Base-by-base conservation (phyloP, 2,888 invertebrate genomes). In the Scrobipalpa costella region DNA sequence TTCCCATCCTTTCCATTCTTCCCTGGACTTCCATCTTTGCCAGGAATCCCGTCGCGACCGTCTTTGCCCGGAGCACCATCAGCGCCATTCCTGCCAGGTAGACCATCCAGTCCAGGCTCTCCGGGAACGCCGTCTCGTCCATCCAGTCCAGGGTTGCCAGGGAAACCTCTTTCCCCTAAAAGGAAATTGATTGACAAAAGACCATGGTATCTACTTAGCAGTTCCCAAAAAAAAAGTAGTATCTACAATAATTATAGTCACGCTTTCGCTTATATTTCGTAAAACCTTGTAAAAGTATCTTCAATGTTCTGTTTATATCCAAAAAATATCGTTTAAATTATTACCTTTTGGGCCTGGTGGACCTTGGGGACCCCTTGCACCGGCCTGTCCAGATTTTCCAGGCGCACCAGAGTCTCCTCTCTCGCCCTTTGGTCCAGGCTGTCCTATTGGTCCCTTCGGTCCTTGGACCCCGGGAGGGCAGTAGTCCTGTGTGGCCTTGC, bases 91-190 rank as follows among this genome's bases (percentile, higher is more conserved):
- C 97, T 92, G 1, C 98, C 97, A 0, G 96, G 96, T 68, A 97
- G 94, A 0, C 98, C 98, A 73, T 97, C 96, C 40, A 98, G 86
- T 0, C 98, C 98, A 0, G 98, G 98, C 75, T 97, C 97, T 0
- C 98, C 98, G 0, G 98, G 97, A 0, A 98, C 94, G 2, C 98
- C 98, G 72, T 98, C 97, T 63, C 97, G 90, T 0, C 98, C 98
- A 75, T 98, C 98, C 0, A 97, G 83, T 0, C 96, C 96, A 0
- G 94, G 87, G 49, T 93, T 92, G 0, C 96, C 96, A 0, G 94
- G 92, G 55, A 94, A 94, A 0, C 96, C 96, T 40, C 94, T 93
- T 71, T 94, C 93, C 34, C 96, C 96, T 81, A 78, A 5, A 65
- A 71, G 62, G 84, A 79, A 47, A 27, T 27, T 27, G 27, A 27